Percentiles rank a stretch among this genome's conserved stretches.
Conservation (phyloP, 2,797 vertebrate genomes). For the Steatocranus sp. region DNA sequence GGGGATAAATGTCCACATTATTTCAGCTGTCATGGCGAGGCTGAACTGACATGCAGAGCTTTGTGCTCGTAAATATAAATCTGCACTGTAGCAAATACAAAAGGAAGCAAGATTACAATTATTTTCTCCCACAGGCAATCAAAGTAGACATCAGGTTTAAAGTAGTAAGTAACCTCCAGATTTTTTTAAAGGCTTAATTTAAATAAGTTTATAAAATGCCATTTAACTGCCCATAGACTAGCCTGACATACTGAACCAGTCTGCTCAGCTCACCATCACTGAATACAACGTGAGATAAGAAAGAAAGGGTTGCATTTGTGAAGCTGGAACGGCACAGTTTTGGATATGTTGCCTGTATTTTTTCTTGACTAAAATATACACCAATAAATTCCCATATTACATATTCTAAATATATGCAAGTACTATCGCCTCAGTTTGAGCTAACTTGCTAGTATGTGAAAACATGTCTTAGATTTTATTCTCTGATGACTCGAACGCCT, state of each 20-base stretch:
- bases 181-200: neutral
- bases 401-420: neutral
- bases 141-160: neutral
- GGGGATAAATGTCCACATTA: neutral
- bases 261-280: neutral
- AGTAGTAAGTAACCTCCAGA: neutral
- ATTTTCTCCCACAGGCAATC: neutral
- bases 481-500: neutral
- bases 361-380: neutral
- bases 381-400: neutral
- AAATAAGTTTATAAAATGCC: neutral
- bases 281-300: neutral
- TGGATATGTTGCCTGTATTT: neutral
- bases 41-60: neutral
- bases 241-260: neutral
- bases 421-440: neutral
- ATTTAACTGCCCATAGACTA: neutral
- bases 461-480: neutral
- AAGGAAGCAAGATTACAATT: neutral
- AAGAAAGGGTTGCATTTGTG: neutral
- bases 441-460: neutral
- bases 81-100: neutral
- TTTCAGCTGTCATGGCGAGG: neutral
- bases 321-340: neutral
- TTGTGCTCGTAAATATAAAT: neutral